Evolutionary conservation across 1,140 invertebrate species (phyloP).

Genomic region (Drosophila lacteicornis): DNA sequence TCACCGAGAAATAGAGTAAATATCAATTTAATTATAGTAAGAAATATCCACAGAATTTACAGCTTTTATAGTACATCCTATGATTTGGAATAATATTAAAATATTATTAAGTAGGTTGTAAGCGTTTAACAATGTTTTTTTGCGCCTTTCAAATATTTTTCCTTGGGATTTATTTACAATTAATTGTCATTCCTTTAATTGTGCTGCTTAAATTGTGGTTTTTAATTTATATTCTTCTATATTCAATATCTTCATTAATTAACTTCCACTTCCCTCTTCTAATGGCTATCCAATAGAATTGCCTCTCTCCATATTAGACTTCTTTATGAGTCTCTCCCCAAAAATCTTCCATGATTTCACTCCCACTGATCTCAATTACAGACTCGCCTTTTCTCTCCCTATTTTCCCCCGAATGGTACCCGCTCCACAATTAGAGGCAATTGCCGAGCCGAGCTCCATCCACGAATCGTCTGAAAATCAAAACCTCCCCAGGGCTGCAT

Average conservation of each 20-base stretch:
- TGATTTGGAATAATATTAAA: too few relatives aligned
- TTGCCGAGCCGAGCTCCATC: conserved; percentile 28
- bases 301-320: not conserved
- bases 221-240: too few relatives aligned
- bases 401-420: conserved; percentile 12
- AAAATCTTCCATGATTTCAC: not conserved
- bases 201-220: too few relatives aligned
- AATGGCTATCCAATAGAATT: not conserved
- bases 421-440: conserved; percentile 57
- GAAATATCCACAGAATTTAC: too few relatives aligned
- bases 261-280: not conserved
- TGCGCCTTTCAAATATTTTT: too few relatives aligned
- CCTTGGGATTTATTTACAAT: too few relatives aligned
- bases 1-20: too few relatives aligned
- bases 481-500: conserved; percentile 79
- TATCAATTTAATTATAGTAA: too few relatives aligned
- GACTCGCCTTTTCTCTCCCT: not conserved
- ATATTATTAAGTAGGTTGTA: too few relatives aligned
- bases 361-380: conserved; percentile 65
- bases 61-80: too few relatives aligned
- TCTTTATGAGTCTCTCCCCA: conserved; percentile 9
- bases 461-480: conserved; percentile 59
- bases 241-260: not conserved
- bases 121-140: too few relatives aligned
- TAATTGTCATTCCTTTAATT: too few relatives aligned